Base-by-base conservation (phyloP, 2,888 invertebrate genomes). In the Rosalia funebris region DNA sequence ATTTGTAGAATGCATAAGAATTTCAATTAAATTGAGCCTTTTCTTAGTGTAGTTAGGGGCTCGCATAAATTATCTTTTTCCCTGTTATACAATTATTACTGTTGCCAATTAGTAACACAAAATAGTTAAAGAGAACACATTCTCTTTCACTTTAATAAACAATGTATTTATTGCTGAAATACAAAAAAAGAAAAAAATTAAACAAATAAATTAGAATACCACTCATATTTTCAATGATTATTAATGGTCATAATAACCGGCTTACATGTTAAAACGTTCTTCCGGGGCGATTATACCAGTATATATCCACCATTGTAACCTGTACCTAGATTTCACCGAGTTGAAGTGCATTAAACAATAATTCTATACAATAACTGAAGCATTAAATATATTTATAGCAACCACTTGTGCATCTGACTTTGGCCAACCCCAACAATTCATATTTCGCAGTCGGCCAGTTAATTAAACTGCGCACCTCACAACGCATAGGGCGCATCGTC, bases 391-490 rank as follows among this genome's bases (percentile, higher is more conserved):
- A 79, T 79, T 80, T 78, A 79, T 76, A 74, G 72, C 71, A 73
- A 75, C 77, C 81, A 81, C 81, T 81, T 81, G 79, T 77, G 75
- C 80, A 80, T 79, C 79, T 80, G 81, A 80, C 80, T 81, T 78
- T 63, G 73, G 71, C 70, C 75, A 78, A 77, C 78, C 78, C 70
- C 62, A 69, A 62, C 62, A 65, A 65, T 63, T 56, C 63, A 62
- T 63, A 64, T 61, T 55, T 63, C 56, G 17, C 60, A 58, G 42
- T 34, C 14, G 61, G 10, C 59, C 68, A 67, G 65, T 5, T 3
- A 7, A 25, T 3, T 25, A 7, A 25, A 5, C 25, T 3, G 4
- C 25, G 25, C 25, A 25, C 7, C 7, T 25, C 25, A 3, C 7
- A 3, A 3, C 3, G 4, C 7, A 25, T 25, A 3, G 25, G 4